These are phyloP conservation scores for Melolontha melolontha DNA, from an alignment of 2,888 invertebrate genomes.

Conservation along the genomic window DNA sequence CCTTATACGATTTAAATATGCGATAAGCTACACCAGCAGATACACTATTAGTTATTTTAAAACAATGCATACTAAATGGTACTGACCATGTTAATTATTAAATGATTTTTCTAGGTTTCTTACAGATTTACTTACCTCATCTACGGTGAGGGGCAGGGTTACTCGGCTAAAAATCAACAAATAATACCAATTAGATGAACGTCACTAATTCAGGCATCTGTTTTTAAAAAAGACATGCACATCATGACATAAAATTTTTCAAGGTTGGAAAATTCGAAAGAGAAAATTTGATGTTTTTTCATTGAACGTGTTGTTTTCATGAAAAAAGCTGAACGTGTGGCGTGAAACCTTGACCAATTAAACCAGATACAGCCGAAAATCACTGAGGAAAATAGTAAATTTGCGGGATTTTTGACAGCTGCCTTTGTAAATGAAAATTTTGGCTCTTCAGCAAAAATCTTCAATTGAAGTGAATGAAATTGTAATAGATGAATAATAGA, in stretches of 20 bases:
- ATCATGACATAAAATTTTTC: conserved; percentile 48
- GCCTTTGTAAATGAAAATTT: conserved; percentile 23
- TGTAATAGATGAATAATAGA: neutral
- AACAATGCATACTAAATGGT: neutral
- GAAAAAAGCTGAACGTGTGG: conserved; percentile 17
- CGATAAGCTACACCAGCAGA: neutral
- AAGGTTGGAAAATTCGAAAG: conserved; percentile 45
- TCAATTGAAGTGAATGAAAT: conserved; percentile 35
- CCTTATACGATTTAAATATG: conserved; percentile 3
- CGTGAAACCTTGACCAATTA: conserved; percentile 34
- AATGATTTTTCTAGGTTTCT: conserved; percentile 7
- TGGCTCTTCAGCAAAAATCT: neutral
- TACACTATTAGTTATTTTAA: neutral
- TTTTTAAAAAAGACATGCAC: conserved; percentile 38
- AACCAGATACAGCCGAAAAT: conserved; percentile 30
- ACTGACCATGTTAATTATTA: neutral
- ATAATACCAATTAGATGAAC: conserved; percentile 43
- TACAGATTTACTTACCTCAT: conserved; percentile 82
- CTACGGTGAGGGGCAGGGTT: conserved; percentile 94
- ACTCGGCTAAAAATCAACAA: conserved; percentile 81
- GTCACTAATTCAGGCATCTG: conserved; percentile 28
- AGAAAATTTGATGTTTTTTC: conserved; percentile 5
- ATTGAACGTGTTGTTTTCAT: neutral
- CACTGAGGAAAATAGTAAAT: conserved; percentile 16
- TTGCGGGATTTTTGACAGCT: conserved; percentile 40